Evolutionary conservation across 2,888 invertebrate genomes (phyloP), one percentile per base, ranked within the genome.

Genomic region (Escarpia spicata): DNA sequence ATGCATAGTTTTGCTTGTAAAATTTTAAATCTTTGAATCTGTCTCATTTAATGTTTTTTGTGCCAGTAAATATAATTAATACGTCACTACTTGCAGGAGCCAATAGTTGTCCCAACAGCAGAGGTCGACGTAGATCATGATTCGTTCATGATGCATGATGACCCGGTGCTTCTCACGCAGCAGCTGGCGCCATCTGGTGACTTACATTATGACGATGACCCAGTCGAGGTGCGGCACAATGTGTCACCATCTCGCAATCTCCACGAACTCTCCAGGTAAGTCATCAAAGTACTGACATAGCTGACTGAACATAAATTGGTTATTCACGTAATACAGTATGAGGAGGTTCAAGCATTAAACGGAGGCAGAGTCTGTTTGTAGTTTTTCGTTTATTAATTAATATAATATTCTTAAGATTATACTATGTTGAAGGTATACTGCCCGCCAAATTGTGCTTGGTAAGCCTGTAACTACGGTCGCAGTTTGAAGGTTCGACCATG

Each of bases 101-200:
- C 75, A 75, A 75, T 75, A 26, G 75, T 75, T 26, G 60, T 95
- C 60, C 95, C 95, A 90, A 95, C 95, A 90, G 95, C 94, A 15
- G 94, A 94, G 12, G 92, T 93, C 75, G 95, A 95, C 12, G 95
- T 95, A 45, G 95, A 94, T 31, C 75, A 75, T 26, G 75, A 75
- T n/a, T 75, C 75, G 75, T 75, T 75, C 75, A 26, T 75, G 75
- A 75, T 75, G 75, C 75, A 75, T 26, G 75, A 75, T 26, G 75
- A 75, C 26, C 6, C 75, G 0, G 75, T 75, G 26, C 75, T 75
- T 26, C 75, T 75, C 26, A 75, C 75, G 19, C 75, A 75, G 4
- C 75, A 75, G 19, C n/a, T 75, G 19, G 75, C 26, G 75, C n/a
- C 75, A 75, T n/a, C 75, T 75, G 75, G 75, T 75, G 75, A 75